Percentiles rank a stretch among this genome's conserved stretches.
Conservation (phyloP, 2,797 vertebrate species). For the Pipistrellus pipistrellus region DNA sequence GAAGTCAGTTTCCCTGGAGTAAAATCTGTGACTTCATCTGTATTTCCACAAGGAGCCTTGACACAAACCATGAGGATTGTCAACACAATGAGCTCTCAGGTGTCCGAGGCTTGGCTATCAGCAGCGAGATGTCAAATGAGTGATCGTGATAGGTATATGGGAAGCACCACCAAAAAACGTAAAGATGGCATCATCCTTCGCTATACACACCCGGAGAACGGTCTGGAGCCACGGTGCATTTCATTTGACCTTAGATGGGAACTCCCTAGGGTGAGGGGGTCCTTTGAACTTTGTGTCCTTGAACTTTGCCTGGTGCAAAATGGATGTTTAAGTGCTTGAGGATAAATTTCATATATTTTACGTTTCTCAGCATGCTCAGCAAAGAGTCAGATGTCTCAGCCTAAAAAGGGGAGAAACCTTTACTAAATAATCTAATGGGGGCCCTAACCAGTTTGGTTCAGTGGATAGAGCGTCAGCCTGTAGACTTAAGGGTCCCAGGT, state of each 20-base stretch:
- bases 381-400: background rate
- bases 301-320: background rate
- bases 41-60: background rate
- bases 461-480: too few species aligned
- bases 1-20: background rate
- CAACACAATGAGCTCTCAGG: background rate
- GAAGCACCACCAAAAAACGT: background rate
- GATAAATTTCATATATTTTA: background rate
- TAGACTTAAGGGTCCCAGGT: too few species aligned
- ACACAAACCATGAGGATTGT: background rate
- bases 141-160: background rate
- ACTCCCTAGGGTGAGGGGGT: background rate
- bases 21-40: background rate
- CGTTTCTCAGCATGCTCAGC: background rate
- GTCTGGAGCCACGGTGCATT: background rate
- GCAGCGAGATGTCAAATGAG: background rate
- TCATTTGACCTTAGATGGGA: background rate
- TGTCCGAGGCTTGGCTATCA: background rate
- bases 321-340: background rate
- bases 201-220: accelerated
- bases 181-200: background rate
- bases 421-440: too few species aligned
- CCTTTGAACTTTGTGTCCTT: background rate
- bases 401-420: background rate
- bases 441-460: too few species aligned